A percentile compares a stretch with the other conserved stretches of the same genome.
These are phyloP conservation scores for Solenodon paradoxus DNA, from an alignment of 2,113 vertebrate species.

Conservation along the genomic window DNA sequence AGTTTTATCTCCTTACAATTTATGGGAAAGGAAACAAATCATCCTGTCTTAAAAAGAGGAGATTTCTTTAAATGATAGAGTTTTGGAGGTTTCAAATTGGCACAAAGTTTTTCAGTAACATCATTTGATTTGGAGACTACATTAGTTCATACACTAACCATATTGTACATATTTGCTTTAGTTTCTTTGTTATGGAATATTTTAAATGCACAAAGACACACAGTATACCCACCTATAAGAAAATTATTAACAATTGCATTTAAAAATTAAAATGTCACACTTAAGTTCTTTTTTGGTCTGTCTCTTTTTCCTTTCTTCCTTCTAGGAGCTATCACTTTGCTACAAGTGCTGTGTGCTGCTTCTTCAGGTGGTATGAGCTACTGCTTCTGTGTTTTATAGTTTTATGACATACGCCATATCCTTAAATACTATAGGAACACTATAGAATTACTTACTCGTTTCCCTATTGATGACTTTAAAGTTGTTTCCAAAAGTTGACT, in stretches of 20 bases:
- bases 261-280: neutral
- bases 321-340: neutral
- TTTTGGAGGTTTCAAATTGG: neutral
- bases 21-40: neutral
- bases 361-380: too few relatives aligned
- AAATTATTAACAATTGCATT: neutral
- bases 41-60: neutral
- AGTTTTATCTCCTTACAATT: neutral
- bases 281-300: neutral
- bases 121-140: neutral
- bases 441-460: neutral
- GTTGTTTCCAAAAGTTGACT: neutral
- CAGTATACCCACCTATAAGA: neutral
- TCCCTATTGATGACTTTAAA: neutral
- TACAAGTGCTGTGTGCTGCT: neutral
- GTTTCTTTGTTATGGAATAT: neutral
- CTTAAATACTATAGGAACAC: neutral
- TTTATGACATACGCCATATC: neutral
- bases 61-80: neutral
- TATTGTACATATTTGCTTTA: neutral
- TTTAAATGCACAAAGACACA: neutral
- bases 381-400: neutral
- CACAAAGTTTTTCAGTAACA: neutral
- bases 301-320: neutral
- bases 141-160: neutral